Base-by-base conservation (phyloP, 1,140 invertebrate genomes). In the Babylonia areolata region DNA sequence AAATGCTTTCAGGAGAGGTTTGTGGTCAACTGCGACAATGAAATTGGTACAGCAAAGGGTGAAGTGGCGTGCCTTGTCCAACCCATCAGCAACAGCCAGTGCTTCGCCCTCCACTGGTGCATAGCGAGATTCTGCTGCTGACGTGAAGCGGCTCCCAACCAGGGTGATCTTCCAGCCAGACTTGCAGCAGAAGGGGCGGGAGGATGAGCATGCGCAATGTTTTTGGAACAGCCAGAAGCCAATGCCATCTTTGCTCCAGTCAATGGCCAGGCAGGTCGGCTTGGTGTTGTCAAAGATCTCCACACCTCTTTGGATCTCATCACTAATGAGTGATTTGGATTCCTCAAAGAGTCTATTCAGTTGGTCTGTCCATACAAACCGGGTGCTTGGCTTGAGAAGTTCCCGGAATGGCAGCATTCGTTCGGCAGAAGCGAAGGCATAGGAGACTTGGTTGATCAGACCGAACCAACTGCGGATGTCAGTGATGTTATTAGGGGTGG, bases 171-270 rank as follows among this genome's bases (percentile, higher is more conserved):
- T 88, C 88, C 88, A 89, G 0, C 88, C 88, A n/a, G 77, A 31
- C n/a, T 11, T 39, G 77, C 90, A 89, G 84, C 89, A 79, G 87
- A 46, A 77, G 31, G 42, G 54, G 31, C 23, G 73, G 58, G 28
- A 31, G 75, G 39, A 3, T 33, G 82, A 5, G 64, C 90, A 91
- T 0, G 64, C 12, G 80, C 91, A 90, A 42, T 90, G 87, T 69
- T 91, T 92, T 42, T 91, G 90, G 6, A 90, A 87, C 2, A 90
- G 85, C 87, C 86, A 90, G 73, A 91, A 90, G 1, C 81, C 86
- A 39, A 87, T 87, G n/a, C n/a, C n/a, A n/a, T n/a, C n/a, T n/a
- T n/a, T n/a, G n/a, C n/a, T n/a, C n/a, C n/a, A n/a, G n/a, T n/a
- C n/a, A n/a, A n/a, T n/a, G n/a, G n/a, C n/a, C n/a, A n/a, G n/a